Evolutionary conservation across 2,113 vertebrate genomes (phyloP).

Genomic region (Zingel zingel): DNA sequence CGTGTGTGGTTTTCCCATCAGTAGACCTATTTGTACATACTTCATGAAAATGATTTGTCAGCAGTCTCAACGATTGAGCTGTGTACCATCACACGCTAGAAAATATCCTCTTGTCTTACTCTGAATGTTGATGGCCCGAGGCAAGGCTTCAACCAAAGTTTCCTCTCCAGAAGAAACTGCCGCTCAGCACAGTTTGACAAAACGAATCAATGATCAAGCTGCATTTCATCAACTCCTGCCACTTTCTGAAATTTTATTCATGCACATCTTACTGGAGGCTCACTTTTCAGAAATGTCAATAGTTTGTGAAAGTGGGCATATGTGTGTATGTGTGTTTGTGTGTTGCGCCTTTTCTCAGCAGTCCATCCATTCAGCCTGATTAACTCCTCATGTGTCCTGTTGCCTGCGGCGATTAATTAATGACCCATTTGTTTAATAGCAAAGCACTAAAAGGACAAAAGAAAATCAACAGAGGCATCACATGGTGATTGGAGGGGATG

Average conservation of each 20-base stretch:
- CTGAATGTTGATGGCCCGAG: slow-evolving; percentile 60
- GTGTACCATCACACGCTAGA: slow-evolving; percentile 33
- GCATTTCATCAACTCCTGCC: slow-evolving; percentile 63
- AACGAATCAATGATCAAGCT: slow-evolving; percentile 67
- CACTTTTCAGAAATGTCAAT: slow-evolving; percentile 68
- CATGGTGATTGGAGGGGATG: neutral
- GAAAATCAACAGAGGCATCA: slow-evolving; percentile 38
- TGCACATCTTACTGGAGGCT: slow-evolving; percentile 57
- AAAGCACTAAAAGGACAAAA: slow-evolving; percentile 64
- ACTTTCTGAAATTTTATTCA: slow-evolving; percentile 66
- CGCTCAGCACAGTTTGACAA: slow-evolving; percentile 68
- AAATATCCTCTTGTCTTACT: slow-evolving; percentile 51
- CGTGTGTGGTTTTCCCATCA: slow-evolving; percentile 38
- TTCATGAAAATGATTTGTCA: slow-evolving; percentile 66
- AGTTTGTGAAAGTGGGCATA: slow-evolving; percentile 32
- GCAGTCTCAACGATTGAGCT: slow-evolving; percentile 57
- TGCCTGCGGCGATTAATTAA: slow-evolving; percentile 79
- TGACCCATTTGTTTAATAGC: slow-evolving; percentile 83
- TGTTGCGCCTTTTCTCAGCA: slow-evolving; percentile 46
- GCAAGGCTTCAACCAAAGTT: slow-evolving; percentile 58
- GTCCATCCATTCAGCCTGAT: slow-evolving; percentile 77
- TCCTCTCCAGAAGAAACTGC: slow-evolving; percentile 55
- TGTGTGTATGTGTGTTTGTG: slow-evolving; percentile 33
- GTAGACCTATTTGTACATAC: slow-evolving; percentile 58
- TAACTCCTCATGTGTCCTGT: slow-evolving; percentile 73